Base-by-base conservation (phyloP, 92 coral and sea anemone species). In the Umimayanthus kanabou region DNA sequence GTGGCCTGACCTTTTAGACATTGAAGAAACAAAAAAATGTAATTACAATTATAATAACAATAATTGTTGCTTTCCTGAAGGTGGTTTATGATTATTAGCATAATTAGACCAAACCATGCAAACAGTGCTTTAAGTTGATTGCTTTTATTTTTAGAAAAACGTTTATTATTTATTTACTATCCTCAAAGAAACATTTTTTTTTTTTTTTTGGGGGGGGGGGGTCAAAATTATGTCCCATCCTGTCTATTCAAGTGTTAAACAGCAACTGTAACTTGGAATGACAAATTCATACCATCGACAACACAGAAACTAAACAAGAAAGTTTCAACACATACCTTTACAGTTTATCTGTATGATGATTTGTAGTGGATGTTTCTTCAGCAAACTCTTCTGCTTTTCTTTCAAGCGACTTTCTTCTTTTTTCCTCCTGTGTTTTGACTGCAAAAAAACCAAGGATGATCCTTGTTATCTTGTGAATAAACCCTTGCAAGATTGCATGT, bases 321-420 rank as follows among this genome's bases (percentile, higher is more conserved):
- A 72, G 7, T 15, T 72, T 29, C 42, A n/a, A 28, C 25, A 76
- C 92, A 72, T 57, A 97, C 99, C 92, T 95, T 93, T 94, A 76
- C 98, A 97, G 39, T 82, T 73, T 8, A 95, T 79, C 85, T 92
- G 90, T 37, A 97, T 75, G 23, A 71, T 90, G 66, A 97, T 91
- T 88, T 97, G 97, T n/a, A 97, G 88, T 72, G 99, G 99, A 40
- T 97, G 99, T 74, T 92, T 94, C 89, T 97, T 97, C 16, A 95
- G 89, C 76, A 93, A 74, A 73, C 92, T 86, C 85, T 95, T 97
- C 39, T 91, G 91, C 70, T 90, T 96, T 91, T 97, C 98, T 72
- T 92, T 94, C 82, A 89, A 85, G 13, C 98, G 94, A 61, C 92
- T 93, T 75, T 97, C 98, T 79, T 97, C 99, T 65, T 94, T 97